Conservation (phyloP, 2,797 vertebrate genomes). For the Crotalus adamanteus region DNA sequence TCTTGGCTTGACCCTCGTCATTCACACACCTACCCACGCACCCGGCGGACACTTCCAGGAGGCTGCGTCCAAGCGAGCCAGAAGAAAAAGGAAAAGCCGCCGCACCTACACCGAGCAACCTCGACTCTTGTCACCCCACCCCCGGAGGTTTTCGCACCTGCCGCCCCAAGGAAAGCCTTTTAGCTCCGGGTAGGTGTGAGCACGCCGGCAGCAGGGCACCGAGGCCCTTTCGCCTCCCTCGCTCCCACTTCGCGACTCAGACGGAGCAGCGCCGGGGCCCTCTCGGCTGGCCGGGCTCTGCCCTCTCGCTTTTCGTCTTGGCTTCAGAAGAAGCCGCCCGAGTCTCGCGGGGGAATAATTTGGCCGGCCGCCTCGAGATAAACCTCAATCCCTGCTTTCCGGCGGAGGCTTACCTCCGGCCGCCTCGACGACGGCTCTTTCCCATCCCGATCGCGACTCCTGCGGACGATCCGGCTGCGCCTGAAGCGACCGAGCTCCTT, state of each 20-base stretch:
- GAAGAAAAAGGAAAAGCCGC: not conserved
- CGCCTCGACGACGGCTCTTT: slow-evolving; percentile 18
- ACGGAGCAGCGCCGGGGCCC: not conserved
- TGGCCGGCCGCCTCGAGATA: no score
- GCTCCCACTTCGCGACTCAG: not conserved
- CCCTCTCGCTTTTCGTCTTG: no score
- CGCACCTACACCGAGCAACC: no score
- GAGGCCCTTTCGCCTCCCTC: no score
- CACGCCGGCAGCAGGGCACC: not conserved
- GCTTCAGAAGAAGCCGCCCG: not conserved
- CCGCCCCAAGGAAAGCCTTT: slow-evolving; percentile 1
- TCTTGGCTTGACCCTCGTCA: not conserved
- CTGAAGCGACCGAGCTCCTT: not conserved
- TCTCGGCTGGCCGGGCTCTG: not conserved
- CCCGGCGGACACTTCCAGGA: not conserved
- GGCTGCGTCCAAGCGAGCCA: not conserved
- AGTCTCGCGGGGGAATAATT: not conserved
- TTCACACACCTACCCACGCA: not conserved
- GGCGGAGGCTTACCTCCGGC: not conserved
- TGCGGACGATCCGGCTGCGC: not conserved
- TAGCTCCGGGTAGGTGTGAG: not conserved
- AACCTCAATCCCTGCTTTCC: not conserved
- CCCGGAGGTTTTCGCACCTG: not conserved
- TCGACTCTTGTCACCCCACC: no score
- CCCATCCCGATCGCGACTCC: slow-evolving; percentile 33